phyloP scores from a whole-genome alignment of 2,797 vertebrate species.

The Smutsia gigantea region DNA sequence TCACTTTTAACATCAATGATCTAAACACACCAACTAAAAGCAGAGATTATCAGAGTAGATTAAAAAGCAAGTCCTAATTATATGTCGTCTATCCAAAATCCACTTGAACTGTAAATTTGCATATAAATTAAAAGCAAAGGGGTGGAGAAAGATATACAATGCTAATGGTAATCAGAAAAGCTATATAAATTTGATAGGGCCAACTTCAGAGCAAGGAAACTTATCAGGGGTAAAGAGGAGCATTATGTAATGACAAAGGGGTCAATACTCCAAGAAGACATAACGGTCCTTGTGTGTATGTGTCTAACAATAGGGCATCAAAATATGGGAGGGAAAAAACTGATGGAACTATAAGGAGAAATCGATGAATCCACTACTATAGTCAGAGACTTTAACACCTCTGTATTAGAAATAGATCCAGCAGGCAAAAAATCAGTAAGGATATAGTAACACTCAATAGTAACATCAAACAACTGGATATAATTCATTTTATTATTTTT shows the following conservation, averaged over 20 bases:
- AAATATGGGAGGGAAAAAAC: background rate
- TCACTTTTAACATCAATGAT: background rate
- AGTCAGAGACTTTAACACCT: background rate
- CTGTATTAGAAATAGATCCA: background rate
- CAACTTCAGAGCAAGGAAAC: background rate
- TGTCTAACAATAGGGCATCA: background rate
- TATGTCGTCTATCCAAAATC: background rate
- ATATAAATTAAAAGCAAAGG: background rate
- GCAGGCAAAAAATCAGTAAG: background rate
- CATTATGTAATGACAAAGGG: background rate
- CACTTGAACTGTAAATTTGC: background rate
- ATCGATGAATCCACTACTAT: background rate
- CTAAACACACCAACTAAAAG: background rate
- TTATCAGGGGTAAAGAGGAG: background rate
- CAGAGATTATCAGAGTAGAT: background rate
- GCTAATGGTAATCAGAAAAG: background rate
- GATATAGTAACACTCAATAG: background rate
- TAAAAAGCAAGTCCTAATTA: background rate
- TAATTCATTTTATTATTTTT: background rate
- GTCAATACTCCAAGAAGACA: background rate
- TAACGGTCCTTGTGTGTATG: background rate
- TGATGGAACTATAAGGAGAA: background rate
- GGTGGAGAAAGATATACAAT: background rate
- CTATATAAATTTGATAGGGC: background rate
- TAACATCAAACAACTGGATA: background rate